Percentiles rank a stretch among this genome's conserved stretches.
phyloP scores from a whole-genome alignment of 2,113 vertebrate species.

The Gila orcuttii region DNA sequence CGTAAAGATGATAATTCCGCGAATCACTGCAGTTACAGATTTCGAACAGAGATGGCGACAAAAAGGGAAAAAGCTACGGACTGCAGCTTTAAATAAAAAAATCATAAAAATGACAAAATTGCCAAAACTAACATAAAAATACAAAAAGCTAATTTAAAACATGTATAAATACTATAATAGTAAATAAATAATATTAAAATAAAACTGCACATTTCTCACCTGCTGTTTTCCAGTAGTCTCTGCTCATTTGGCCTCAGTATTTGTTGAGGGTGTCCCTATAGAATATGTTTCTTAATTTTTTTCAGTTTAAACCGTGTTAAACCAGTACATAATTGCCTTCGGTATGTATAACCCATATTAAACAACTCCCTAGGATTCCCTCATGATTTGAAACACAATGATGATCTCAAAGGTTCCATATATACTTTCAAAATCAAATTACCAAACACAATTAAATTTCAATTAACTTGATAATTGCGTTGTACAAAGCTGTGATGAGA shows the following conservation, averaged over 20 bases:
- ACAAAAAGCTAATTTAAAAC: not conserved
- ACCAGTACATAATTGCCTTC: not conserved
- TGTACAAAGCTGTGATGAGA: not conserved
- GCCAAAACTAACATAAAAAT: not conserved
- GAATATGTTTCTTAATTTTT: not conserved
- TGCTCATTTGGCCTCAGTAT: not conserved
- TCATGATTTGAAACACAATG: not conserved
- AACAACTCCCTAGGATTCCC: not conserved
- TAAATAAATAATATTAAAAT: not conserved
- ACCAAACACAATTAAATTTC: conserved; percentile 15
- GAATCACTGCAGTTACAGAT: no score
- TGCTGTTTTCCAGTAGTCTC: not conserved
- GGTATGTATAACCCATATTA: not conserved
- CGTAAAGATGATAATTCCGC: no score
- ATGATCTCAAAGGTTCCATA: not conserved
- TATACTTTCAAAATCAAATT: conserved; percentile 9
- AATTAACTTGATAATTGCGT: not conserved
- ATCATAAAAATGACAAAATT: not conserved
- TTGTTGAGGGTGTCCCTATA: not conserved
- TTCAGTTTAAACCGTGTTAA: not conserved
- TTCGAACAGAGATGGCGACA: no score
- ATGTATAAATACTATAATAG: not conserved
- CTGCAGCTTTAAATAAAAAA: not conserved
- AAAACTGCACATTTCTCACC: not conserved
- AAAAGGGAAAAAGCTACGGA: no score